A percentile compares a stretch with the other conserved stretches of the same genome.
These are phyloP conservation scores for Microtus oregoni DNA, from an alignment of 2,113 vertebrate species.

Conservation along the genomic window DNA sequence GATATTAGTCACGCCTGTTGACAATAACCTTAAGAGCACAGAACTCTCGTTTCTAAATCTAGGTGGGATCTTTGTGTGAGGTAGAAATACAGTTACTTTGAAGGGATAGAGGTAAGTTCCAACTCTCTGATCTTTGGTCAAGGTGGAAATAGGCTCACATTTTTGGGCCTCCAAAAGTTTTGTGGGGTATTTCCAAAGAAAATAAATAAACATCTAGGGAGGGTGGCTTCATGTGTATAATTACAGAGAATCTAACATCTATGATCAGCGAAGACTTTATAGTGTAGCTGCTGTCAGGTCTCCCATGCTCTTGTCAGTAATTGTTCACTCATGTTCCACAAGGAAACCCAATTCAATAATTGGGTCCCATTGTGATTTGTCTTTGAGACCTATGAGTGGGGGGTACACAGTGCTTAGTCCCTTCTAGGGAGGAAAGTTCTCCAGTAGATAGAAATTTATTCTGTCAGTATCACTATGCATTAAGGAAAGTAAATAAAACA, in stretches of 20 bases:
- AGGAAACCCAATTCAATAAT: neutral
- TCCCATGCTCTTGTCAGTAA: neutral
- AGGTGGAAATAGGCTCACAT: no score
- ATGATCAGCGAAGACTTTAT: neutral
- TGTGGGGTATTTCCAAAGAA: neutral
- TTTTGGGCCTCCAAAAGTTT: neutral
- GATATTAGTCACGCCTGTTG: no score
- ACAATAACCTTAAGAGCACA: no score
- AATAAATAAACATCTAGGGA: neutral
- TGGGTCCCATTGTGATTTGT: neutral
- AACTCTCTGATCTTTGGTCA: no score
- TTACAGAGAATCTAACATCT: neutral
- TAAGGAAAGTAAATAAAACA: neutral
- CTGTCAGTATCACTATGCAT: neutral
- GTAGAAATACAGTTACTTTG: no score
- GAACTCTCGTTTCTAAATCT: no score
- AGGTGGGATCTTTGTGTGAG: no score
- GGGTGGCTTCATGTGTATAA: neutral
- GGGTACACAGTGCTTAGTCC: neutral
- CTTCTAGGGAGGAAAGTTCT: neutral
- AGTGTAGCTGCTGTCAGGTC: neutral
- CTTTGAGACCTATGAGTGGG: neutral
- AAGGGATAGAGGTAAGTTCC: no score
- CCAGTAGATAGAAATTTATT: neutral
- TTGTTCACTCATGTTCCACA: neutral